Conservation (phyloP, 2,113 vertebrate genomes). For the Danionella cerebrum region DNA sequence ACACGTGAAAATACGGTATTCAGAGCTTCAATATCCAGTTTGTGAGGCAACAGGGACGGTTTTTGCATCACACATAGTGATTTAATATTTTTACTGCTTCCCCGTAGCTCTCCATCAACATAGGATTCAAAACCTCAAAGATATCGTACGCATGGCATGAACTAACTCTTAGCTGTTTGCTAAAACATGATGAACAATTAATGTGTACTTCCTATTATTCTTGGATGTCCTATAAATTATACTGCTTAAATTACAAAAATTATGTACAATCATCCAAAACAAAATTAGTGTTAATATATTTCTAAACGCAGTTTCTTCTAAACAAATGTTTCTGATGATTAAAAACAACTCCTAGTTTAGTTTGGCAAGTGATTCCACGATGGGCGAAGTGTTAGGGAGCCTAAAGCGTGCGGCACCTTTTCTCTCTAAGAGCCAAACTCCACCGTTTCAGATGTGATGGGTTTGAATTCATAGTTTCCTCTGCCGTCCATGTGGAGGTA, state of each 20-base stretch:
- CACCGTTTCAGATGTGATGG: constrained; percentile 89
- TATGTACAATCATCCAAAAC: constrained; percentile 75
- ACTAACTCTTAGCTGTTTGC: too few species aligned
- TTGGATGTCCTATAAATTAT: constrained; percentile 27
- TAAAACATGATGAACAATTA: too few species aligned
- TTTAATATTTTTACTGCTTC: too few species aligned
- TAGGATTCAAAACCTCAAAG: too few species aligned
- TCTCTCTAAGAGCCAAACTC: constrained; percentile 86
- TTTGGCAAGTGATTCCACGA: constrained; percentile 15
- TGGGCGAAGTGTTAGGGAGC: constrained; percentile 39
- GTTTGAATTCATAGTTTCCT: constrained; percentile 93
- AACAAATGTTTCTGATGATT: constrained; percentile 47
- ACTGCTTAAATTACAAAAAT: constrained; percentile 68
- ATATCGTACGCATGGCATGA: too few species aligned
- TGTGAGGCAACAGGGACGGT: too few species aligned
- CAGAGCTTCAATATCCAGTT: too few species aligned
- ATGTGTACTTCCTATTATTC: constrained; percentile 16
- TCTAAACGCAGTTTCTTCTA: constrained; percentile 41
- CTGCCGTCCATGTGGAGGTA: constrained; percentile 97
- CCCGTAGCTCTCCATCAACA: too few species aligned
- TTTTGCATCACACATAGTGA: too few species aligned
- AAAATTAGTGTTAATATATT: constrained; percentile 49
- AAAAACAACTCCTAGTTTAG: constrained; percentile 47
- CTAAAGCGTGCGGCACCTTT: not conserved
- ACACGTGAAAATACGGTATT: too few species aligned